Evolutionary conservation across 2,797 vertebrate genomes (phyloP).

Genomic region (Corythornis leucogaster): DNA sequence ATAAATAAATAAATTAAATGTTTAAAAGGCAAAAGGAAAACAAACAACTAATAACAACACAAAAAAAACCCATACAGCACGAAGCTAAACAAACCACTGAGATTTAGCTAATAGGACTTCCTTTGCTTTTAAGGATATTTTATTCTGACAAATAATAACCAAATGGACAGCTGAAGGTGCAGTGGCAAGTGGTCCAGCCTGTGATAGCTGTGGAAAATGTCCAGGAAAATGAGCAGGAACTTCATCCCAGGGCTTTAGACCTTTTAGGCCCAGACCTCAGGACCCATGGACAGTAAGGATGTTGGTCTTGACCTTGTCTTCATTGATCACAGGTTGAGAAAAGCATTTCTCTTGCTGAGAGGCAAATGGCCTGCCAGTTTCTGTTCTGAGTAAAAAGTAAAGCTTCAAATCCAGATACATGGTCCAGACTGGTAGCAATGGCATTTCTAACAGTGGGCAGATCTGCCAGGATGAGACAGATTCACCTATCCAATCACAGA

Average conservation of each 20-base stretch:
- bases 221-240: not conserved
- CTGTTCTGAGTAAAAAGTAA: not conserved
- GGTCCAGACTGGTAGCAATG: slow-evolving; percentile 26
- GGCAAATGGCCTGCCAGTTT: not conserved
- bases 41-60: not conserved
- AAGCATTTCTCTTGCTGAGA: not conserved
- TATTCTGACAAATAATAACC: not conserved
- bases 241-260: not conserved
- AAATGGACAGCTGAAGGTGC: not conserved
- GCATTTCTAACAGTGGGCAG: slow-evolving; percentile 44
- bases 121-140: not conserved
- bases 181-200: accelerated
- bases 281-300: not conserved
- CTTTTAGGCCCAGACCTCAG: accelerated
- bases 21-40: no score
- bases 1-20: not conserved
- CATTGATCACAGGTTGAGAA: not conserved
- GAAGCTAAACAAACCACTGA: not conserved
- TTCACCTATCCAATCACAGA: slow-evolving; percentile 68
- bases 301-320: not conserved
- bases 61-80: no score
- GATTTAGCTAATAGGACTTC: not conserved
- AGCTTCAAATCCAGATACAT: not conserved
- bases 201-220: not conserved
- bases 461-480: slow-evolving; percentile 52